Evolutionary conservation across 2,888 invertebrate genomes (phyloP), one percentile per base, ranked within the genome.

Genomic region (Trichogramma evanescens): DNA sequence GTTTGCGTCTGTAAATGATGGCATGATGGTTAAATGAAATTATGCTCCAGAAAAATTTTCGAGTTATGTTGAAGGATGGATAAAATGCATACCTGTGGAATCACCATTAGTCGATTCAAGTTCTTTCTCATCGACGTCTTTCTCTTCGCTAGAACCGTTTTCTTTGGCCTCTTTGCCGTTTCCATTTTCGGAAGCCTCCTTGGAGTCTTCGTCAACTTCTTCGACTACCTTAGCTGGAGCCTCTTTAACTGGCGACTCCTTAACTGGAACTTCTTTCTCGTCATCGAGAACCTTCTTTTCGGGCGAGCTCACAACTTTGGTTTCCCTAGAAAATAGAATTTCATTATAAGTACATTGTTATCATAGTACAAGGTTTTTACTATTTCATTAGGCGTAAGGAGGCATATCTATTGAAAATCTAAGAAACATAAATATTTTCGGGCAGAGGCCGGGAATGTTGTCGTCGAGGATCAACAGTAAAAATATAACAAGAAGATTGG

Each of bases 221-320:
- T 56, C 50, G 4, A 9, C 42, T 8, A 53, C 53, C 50, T 56
- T 46, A 45, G 8, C 45, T 13, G 49, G 45, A 40, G n/a, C 48
- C 9, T 53, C 53, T 50, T 50, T 53, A 13, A 13, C 13, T 13
- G 54, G 45, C n/a, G 40, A 50, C 54, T 66, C 66, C 61, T 76
- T 59, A 3, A 46, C 73, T 56, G 78, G 78, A 9, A 75, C 75
- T 55, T 72, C 82, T 81, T 77, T 76, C 67, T 74, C 71, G 48
- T 81, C 81, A 61, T 80, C 81, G 70, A 66, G 71, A 63, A 67
- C 72, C 81, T 73, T 77, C 71, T 84, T 84, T 71, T 79, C 79
- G 53, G 79, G 78, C 5, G 78, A 59, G 57, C 61, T 57, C 45
- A 13, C 59, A 26, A 58, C 13, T 13, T 13, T 48, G 26, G 26